These are phyloP conservation scores for Anodontia alba DNA, from an alignment of 2,888 invertebrate genomes.

Conservation along the genomic window DNA sequence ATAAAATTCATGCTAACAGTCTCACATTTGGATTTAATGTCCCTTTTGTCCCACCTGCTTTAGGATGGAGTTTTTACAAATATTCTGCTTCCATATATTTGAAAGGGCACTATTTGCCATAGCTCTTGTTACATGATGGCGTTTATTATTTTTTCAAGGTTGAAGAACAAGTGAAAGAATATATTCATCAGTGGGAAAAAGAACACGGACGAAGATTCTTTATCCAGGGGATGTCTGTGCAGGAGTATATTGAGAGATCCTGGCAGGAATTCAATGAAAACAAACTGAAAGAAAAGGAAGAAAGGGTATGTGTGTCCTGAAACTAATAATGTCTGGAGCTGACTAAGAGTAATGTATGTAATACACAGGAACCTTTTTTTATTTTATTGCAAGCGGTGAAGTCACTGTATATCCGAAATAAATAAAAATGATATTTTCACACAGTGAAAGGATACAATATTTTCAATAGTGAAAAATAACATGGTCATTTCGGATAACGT, in stretches of 20 bases:
- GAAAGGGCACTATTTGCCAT: no score
- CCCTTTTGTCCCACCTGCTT: no score
- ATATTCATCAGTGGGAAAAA: slow-evolving; percentile 80
- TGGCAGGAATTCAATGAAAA: slow-evolving; percentile 77
- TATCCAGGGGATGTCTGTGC: slow-evolving; percentile 79
- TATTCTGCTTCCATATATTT: no score
- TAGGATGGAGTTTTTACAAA: no score
- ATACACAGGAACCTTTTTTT: not conserved
- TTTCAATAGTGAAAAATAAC: not conserved
- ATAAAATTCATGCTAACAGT: no score
- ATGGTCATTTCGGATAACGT: no score
- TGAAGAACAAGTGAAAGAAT: slow-evolving; percentile 79
- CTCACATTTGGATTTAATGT: no score
- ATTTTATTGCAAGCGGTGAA: no score
- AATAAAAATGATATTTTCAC: no score
- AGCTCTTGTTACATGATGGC: no score
- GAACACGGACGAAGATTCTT: slow-evolving; percentile 76
- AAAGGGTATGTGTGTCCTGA: slow-evolving; percentile 74
- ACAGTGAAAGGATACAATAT: no score
- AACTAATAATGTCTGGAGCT: not conserved
- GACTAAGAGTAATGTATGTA: not conserved
- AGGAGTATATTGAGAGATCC: slow-evolving; percentile 77
- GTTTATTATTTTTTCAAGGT: slow-evolving; percentile 78
- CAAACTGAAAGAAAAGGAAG: slow-evolving; percentile 81
- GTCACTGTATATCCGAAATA: no score